Evolutionary conservation across 2,797 vertebrate species (phyloP), one percentile per base, ranked within the genome.

Genomic region (Clarias fuscus): DNA sequence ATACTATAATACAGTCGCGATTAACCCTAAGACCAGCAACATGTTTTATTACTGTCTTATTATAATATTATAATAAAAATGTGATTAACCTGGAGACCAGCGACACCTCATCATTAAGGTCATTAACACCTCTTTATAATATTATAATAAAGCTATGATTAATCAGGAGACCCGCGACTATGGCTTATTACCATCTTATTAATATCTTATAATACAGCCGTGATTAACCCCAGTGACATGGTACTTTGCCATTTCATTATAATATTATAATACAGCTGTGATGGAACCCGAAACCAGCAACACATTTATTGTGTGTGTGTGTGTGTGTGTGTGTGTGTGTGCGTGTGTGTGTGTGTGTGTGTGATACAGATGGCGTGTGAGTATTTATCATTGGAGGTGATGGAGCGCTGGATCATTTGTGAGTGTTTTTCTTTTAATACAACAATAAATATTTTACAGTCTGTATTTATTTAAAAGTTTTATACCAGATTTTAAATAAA

Each of bases 321-420:
- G 56, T 76, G 43, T 77, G 27, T 82, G 73, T 70, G 71, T 72
- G 18, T 59, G 22, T 76, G 73, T 82, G 48, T 84, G 65, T 82
- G 48, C 81, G 65, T 75, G 71, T 71, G 73, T 70, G 71, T 72
- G 18, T 59, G 22, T 76, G 73, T 82, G 48, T 84, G 65, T 75
- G 71, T 71, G 30, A 61, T 33, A 80, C 93, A 99, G 98, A 96
- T 98, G 93, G 94, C 96, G 8, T 99, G 98, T 77, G 98, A 99
- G 92, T 99, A 97, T 91, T 93, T 99, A 85, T 94, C 98, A 2
- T 92, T 97, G 93, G 98, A 99, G 83, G 94, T 95, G 87, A 97
- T 99, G 96, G 98, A 99, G 89, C 95, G 97, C 73, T 99, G 98
- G 98, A 97, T 99, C 83, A 90, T 97, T 64, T 90, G 98, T 99